These are phyloP conservation scores for Chrysomallon squamiferum DNA, from an alignment of 1,140 invertebrate genomes.

Conservation along the genomic window DNA sequence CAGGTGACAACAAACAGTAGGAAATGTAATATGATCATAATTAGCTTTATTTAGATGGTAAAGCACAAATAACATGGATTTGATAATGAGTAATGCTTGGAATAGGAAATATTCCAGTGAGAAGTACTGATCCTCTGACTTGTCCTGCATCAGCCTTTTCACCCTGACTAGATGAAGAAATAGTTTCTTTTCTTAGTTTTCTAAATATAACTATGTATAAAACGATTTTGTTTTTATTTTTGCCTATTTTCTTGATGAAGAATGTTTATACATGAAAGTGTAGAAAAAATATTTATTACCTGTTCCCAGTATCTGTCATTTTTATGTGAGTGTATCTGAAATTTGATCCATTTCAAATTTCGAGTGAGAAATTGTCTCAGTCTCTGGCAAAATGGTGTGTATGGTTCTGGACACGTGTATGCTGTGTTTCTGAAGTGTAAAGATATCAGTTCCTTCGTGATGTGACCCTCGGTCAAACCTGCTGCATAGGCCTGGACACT, in stretches of 20 bases:
- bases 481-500: conserved; percentile 84
- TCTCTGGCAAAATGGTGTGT: conserved; percentile 73
- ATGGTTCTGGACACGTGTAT: conserved; percentile 64
- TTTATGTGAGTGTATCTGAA: conserved; percentile 65
- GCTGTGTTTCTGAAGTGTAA: conserved; percentile 78
- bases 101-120: neutral
- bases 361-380: conserved; percentile 71
- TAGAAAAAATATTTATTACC: conserved; percentile 61
- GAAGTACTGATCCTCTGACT: neutral
- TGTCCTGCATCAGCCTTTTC: neutral
- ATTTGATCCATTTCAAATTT: conserved; percentile 67
- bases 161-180: neutral
- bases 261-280: neutral
- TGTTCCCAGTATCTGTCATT: conserved; percentile 79
- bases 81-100: neutral
- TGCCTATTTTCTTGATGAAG: no score
- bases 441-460: conserved; percentile 72
- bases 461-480: conserved; percentile 77
- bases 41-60: no score
- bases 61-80: neutral
- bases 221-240: neutral
- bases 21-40: neutral
- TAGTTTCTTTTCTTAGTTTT: neutral
- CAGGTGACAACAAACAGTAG: neutral
- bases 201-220: neutral